phyloP scores from a whole-genome alignment of 2,888 invertebrate genomes.

The Hipparchia sbordonii region DNA sequence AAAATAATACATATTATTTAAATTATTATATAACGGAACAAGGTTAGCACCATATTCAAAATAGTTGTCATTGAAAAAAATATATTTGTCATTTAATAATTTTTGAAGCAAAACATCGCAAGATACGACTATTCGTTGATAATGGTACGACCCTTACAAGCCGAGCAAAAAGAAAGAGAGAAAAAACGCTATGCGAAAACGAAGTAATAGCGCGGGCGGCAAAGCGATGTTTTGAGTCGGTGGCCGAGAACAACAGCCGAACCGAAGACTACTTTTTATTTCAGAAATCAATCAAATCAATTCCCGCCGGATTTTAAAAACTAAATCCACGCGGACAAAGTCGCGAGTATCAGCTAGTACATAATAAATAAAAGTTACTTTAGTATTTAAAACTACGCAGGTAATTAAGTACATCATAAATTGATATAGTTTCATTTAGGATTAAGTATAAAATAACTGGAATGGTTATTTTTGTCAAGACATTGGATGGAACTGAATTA shows the following conservation, averaged over 20 bases:
- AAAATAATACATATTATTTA: background rate
- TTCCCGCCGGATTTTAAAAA: too few relatives aligned
- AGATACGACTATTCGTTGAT: too few relatives aligned
- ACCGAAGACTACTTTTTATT: too few relatives aligned
- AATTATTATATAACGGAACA: constrained; percentile 10
- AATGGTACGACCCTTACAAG: too few relatives aligned
- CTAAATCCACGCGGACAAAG: too few relatives aligned
- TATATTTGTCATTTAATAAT: background rate
- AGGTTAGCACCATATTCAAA: constrained; percentile 8
- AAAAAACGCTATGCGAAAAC: too few relatives aligned
- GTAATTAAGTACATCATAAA: constrained; percentile 6
- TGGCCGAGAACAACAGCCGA: too few relatives aligned
- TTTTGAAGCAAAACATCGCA: background rate
- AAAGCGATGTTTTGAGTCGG: too few relatives aligned
- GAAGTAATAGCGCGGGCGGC: too few relatives aligned
- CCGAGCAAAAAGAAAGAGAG: too few relatives aligned
- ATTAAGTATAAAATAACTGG: background rate
- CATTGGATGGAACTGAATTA: background rate
- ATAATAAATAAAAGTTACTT: background rate
- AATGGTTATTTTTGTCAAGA: constrained; percentile 3
- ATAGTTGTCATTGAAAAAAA: background rate
- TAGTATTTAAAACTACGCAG: background rate
- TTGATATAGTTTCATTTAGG: background rate
- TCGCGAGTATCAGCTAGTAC: background rate
- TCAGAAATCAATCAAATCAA: too few relatives aligned